Conservation (phyloP, 1,140 invertebrate genomes). For the Danaus melanippus region DNA sequence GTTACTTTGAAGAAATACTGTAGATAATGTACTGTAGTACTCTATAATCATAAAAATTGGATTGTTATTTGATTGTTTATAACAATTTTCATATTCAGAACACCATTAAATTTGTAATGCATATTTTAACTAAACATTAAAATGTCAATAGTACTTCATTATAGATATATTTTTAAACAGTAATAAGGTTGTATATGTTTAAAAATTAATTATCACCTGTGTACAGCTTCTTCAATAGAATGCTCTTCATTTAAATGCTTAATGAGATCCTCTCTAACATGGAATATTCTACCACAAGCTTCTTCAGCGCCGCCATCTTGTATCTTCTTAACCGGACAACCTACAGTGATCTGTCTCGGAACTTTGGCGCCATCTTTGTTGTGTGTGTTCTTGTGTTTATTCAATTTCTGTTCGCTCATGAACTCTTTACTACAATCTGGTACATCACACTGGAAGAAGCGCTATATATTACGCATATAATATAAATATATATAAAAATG, state of each 20-base stretch:
- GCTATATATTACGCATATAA: slow-evolving; percentile 4
- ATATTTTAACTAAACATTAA: background rate
- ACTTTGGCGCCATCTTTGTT: slow-evolving; percentile 28
- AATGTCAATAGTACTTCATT: background rate
- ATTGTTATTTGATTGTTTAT: too few species aligned
- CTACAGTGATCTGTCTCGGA: slow-evolving; percentile 27
- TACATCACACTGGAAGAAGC: slow-evolving; percentile 50
- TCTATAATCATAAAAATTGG: too few species aligned
- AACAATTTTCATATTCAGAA: background rate
- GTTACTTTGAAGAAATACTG: too few species aligned
- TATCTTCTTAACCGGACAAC: slow-evolving; percentile 47
- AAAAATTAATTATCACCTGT: slow-evolving; percentile 32
- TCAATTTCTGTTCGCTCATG: slow-evolving; percentile 52
- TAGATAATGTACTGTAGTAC: too few species aligned
- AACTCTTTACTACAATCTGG: slow-evolving; percentile 58
- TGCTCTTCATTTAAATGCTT: slow-evolving; percentile 60
- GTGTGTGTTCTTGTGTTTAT: slow-evolving; percentile 52
- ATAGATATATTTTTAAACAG: too few species aligned
- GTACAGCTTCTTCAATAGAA: slow-evolving; percentile 46
- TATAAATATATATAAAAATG: background rate
- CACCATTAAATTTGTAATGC: background rate
- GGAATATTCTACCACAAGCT: slow-evolving; percentile 41
- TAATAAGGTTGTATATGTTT: too few species aligned
- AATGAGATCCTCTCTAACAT: slow-evolving; percentile 33
- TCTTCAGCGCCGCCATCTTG: slow-evolving; percentile 28